Conservation (phyloP, 2,797 vertebrate genomes). For the Pseudocheirus occidentalis region DNA sequence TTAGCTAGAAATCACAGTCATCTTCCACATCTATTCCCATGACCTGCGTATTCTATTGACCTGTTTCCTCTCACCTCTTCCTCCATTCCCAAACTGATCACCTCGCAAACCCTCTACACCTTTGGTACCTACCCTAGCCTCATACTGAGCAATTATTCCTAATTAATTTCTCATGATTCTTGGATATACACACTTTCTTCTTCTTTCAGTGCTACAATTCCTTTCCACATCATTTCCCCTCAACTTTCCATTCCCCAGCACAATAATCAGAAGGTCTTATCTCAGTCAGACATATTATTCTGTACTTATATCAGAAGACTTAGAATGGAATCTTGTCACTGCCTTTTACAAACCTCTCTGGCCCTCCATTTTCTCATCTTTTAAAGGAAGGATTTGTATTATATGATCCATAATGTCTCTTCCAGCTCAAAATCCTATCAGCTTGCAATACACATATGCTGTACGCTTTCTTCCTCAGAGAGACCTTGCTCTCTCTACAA, state of each 20-base stretch:
- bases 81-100: neutral
- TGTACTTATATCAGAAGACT: neutral
- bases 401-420: neutral
- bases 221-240: neutral
- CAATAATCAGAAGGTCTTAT: neutral
- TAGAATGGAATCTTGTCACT: neutral
- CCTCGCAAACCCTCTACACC: neutral
- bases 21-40: neutral
- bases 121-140: neutral
- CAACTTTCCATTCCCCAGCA: neutral
- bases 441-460: neutral
- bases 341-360: neutral
- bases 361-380: neutral
- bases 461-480: neutral
- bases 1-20: too few species aligned
- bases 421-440: neutral
- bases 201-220: neutral
- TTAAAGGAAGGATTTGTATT: neutral
- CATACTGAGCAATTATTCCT: neutral
- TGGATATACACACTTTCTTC: neutral
- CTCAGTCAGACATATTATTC: neutral
- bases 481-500: neutral
- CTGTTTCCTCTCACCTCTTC: neutral
- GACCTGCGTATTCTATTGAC: neutral
- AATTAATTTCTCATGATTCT: neutral